Conservation (phyloP, 2,888 invertebrate species). For the Coenonympha glycerion region DNA sequence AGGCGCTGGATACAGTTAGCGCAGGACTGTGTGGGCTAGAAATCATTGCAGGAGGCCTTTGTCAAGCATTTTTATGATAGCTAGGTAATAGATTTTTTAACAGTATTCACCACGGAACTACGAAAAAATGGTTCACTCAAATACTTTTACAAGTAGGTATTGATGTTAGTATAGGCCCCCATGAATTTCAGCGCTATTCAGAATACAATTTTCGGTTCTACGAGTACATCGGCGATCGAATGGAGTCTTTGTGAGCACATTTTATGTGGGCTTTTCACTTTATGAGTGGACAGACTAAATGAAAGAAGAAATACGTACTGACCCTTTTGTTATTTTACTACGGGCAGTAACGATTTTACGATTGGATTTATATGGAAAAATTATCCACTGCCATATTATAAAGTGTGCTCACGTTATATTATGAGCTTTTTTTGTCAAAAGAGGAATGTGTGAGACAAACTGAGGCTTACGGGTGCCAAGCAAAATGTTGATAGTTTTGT, state of each 20-base stretch:
- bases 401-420: neutral
- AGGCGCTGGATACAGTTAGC: too few relatives aligned
- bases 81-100: too few relatives aligned
- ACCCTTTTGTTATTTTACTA: conserved; percentile 12
- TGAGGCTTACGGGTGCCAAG: too few relatives aligned
- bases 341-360: conserved; percentile 7
- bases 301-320: conserved; percentile 12
- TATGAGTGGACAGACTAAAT: conserved; percentile 12
- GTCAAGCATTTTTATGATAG: too few relatives aligned
- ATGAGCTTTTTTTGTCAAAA: too few relatives aligned
- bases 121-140: too few relatives aligned
- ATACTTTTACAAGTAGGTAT: neutral
- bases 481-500: too few relatives aligned
- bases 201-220: conserved; percentile 7
- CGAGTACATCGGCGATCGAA: conserved; percentile 5
- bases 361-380: conserved; percentile 6
- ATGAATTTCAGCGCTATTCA: conserved; percentile 1
- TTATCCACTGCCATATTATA: neutral
- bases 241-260: conserved; percentile 10
- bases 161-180: neutral
- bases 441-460: too few relatives aligned
- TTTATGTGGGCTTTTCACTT: conserved; percentile 14
- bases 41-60: too few relatives aligned
- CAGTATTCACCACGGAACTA: too few relatives aligned
- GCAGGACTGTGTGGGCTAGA: too few relatives aligned